Conservation (phyloP, 1,140 invertebrate species). For the Drosophila pallidifrons region DNA sequence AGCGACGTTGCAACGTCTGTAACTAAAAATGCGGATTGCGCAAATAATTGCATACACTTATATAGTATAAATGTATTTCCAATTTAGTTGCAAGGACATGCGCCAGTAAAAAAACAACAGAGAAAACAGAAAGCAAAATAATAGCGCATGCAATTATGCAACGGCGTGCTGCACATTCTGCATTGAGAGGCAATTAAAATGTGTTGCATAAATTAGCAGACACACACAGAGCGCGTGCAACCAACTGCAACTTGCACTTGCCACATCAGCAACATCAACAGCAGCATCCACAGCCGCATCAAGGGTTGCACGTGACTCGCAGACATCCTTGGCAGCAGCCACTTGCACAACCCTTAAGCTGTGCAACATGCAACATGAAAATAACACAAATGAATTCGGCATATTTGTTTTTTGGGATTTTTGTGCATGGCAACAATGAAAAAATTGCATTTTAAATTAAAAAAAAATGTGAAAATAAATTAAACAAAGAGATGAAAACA, state of each 20-base stretch:
- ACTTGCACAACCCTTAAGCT: conserved; percentile 12
- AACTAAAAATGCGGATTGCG: conserved; percentile 72
- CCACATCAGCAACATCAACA: not conserved
- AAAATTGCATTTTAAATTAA: not conserved
- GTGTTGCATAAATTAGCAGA: conserved; percentile 48
- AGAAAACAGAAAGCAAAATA: not conserved
- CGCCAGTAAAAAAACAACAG: not conserved
- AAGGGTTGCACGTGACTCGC: conserved; percentile 24
- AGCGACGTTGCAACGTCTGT: conserved; percentile 62
- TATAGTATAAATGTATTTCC: conserved; percentile 36
- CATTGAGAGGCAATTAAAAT: conserved; percentile 46
- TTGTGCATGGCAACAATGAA: not conserved
- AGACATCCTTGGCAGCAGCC: conserved; percentile 1
- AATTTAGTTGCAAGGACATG: conserved; percentile 49
- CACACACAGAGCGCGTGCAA: conserved; percentile 1
- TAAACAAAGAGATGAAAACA: not conserved
- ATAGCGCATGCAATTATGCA: conserved; percentile 55
- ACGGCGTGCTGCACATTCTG: conserved; percentile 39
- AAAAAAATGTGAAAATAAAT: too few relatives aligned
- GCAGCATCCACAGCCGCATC: not conserved
- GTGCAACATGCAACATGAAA: not conserved
- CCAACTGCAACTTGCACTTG: conserved; percentile 41
- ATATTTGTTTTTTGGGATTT: conserved; percentile 1
- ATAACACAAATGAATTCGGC: not conserved
- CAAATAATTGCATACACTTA: conserved; percentile 63